phyloP scores from a whole-genome alignment of 2,113 vertebrate species.

The Nycticryphes semicollaris region DNA sequence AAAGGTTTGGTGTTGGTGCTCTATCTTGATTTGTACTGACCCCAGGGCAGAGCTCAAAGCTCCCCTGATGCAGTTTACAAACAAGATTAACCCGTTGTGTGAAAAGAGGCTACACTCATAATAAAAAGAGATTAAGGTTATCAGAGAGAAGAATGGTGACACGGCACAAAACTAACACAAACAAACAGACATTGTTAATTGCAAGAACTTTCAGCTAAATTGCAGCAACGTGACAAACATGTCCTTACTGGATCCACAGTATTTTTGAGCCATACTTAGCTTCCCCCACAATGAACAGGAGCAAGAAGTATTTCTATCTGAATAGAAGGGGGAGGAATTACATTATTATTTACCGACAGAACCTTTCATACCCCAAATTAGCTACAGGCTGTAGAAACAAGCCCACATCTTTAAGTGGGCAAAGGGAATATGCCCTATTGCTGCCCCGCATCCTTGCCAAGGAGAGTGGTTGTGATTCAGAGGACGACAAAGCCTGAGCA shows the following conservation, averaged over 20 bases:
- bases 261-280: not conserved
- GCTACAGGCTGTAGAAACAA: not conserved
- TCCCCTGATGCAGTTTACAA: not conserved
- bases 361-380: not conserved
- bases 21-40: not conserved
- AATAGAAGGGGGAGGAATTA: not conserved
- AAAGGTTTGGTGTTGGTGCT: not conserved
- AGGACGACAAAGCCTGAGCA: not conserved
- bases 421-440: not conserved
- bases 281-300: fast-evolving
- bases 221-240: not conserved
- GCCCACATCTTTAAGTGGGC: not conserved
- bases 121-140: not conserved
- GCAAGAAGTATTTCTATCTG: not conserved
- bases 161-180: not conserved
- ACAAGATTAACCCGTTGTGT: not conserved
- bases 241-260: not conserved
- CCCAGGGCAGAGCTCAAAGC: not conserved
- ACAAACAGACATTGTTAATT: not conserved
- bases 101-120: not conserved
- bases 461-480: not conserved
- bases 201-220: not conserved
- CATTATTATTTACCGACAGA: not conserved
- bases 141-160: not conserved
- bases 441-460: not conserved